Conservation (phyloP, 2,888 invertebrate genomes). For the Sarcophaga caerulescens region DNA sequence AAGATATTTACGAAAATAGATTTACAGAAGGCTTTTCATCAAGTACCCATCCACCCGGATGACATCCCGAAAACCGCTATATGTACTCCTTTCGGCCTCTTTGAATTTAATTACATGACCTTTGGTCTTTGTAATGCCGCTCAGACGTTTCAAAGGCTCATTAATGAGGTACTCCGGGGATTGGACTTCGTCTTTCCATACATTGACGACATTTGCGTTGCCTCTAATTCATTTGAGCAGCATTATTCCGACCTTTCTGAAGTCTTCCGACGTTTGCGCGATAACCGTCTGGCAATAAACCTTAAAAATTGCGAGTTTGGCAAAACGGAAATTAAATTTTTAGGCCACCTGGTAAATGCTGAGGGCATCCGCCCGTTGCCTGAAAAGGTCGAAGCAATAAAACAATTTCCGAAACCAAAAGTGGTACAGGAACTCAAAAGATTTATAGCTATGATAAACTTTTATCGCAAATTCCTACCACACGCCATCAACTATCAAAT, state of each 20-base stretch:
- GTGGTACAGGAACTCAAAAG: too few species aligned
- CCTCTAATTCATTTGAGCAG: slow-evolving; percentile 43
- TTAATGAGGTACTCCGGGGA: slow-evolving; percentile 40
- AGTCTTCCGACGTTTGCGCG: slow-evolving; percentile 59
- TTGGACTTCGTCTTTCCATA: slow-evolving; percentile 56
- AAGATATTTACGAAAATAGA: slow-evolving; percentile 53
- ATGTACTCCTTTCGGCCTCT: slow-evolving; percentile 42
- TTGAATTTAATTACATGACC: slow-evolving; percentile 38
- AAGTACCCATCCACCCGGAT: slow-evolving; percentile 21
- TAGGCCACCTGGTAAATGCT: slow-evolving; percentile 56
- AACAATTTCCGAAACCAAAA: slow-evolving; percentile 10
- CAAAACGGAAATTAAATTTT: slow-evolving; percentile 23
- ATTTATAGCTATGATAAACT: slow-evolving; percentile 39
- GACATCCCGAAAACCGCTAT: slow-evolving; percentile 46
- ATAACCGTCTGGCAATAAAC: slow-evolving; percentile 28
- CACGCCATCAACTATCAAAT: slow-evolving; percentile 26
- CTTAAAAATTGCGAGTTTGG: slow-evolving; percentile 50
- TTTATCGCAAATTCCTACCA: slow-evolving; percentile 62
- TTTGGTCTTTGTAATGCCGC: slow-evolving; percentile 42
- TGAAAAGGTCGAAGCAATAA: slow-evolving; percentile 40
- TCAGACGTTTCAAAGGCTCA: slow-evolving; percentile 7
- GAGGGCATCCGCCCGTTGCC: slow-evolving; percentile 63
- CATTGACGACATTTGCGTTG: slow-evolving; percentile 62
- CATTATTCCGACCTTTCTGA: slow-evolving; percentile 55
- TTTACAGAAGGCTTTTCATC: slow-evolving; percentile 51